phyloP scores from a whole-genome alignment of 2,888 invertebrate genomes.

The Stenchaetothrips biformis region DNA sequence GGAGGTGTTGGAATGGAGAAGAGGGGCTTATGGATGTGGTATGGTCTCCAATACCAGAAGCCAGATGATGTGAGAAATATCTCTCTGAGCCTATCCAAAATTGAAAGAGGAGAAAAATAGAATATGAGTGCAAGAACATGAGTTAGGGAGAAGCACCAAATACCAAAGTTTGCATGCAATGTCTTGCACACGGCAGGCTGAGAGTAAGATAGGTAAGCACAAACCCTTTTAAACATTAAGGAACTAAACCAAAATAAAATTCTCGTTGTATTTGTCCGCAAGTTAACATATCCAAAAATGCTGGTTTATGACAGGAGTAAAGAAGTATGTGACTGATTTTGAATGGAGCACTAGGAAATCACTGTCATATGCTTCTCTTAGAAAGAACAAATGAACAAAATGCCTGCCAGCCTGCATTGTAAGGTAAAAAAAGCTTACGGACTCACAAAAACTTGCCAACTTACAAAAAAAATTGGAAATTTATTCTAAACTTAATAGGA shows the following conservation, averaged over 20 bases:
- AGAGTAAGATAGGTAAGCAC: background rate
- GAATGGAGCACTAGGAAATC: too few species aligned
- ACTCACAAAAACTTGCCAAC: background rate
- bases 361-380: too few species aligned
- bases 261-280: background rate
- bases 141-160: background rate
- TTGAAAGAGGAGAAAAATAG: background rate
- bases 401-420: too few species aligned
- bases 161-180: background rate
- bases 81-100: background rate
- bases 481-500: background rate
- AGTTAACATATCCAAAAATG: background rate
- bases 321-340: background rate
- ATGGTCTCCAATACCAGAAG: background rate
- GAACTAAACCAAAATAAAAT: background rate
- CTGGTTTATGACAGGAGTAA: background rate
- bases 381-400: too few species aligned
- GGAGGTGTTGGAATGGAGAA: constrained; percentile 66
- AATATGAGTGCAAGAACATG: background rate
- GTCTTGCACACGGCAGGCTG: background rate
- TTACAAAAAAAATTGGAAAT: background rate
- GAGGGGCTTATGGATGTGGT: constrained; percentile 28
- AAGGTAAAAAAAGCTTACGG: too few species aligned
- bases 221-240: constrained; percentile 8
- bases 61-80: background rate